Conservation (phyloP, 2,888 invertebrate species). For the Agrilus mali region DNA sequence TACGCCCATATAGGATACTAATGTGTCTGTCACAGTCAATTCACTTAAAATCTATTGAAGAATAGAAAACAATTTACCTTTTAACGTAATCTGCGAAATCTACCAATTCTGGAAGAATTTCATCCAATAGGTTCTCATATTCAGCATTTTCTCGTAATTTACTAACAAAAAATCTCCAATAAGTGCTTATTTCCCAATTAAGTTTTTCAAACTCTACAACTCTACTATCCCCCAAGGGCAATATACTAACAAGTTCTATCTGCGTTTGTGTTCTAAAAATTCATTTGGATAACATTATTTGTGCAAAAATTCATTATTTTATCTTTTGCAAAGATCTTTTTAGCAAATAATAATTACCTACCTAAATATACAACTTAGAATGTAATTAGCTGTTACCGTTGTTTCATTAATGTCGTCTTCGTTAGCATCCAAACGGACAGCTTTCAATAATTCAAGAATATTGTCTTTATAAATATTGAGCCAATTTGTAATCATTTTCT, state of each 20-base stretch:
- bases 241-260: constrained; percentile 31
- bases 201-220: constrained; percentile 39
- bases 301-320: neutral
- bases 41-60: neutral
- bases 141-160: constrained; percentile 33
- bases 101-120: constrained; percentile 58
- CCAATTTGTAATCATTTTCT: constrained; percentile 59
- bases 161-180: constrained; percentile 49
- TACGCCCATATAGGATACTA: too few species aligned
- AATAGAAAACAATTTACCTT: constrained; percentile 35
- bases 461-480: constrained; percentile 57
- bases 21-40: too few species aligned
- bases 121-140: constrained; percentile 42
- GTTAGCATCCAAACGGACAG: constrained; percentile 59
- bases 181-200: constrained; percentile 43
- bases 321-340: too few species aligned
- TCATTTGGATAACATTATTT: constrained; percentile 1
- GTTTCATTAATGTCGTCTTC: constrained; percentile 49
- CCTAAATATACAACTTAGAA: constrained; percentile 43
- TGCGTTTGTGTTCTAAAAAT: constrained; percentile 18
- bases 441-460: constrained; percentile 56
- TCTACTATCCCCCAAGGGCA: constrained; percentile 34
- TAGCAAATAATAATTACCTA: constrained; percentile 23
- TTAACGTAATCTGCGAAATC: constrained; percentile 60
- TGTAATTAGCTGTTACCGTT: constrained; percentile 39